Percentiles rank a stretch among this genome's conserved stretches.
phyloP scores from a whole-genome alignment of 2,888 invertebrate genomes.

The Tanytarsus gracilentus region DNA sequence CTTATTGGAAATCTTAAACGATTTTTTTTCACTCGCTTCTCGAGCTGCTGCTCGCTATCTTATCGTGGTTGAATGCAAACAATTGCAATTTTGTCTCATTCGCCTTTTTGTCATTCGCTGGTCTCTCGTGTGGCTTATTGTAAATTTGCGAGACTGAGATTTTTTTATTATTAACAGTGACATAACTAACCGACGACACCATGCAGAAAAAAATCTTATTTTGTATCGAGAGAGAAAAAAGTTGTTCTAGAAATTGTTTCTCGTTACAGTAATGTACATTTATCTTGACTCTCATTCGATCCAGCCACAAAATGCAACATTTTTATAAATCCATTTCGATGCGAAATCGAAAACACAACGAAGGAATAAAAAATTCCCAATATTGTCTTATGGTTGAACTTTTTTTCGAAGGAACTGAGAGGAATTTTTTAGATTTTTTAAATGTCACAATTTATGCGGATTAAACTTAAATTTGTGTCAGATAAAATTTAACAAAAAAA shows the following conservation, averaged over 20 bases:
- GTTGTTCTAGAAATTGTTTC: neutral
- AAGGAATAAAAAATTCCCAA: constrained; percentile 1
- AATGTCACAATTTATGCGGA: no score
- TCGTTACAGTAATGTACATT: no score
- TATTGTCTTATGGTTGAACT: neutral
- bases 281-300: no score
- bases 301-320: constrained; percentile 13
- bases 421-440: no score
- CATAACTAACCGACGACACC: neutral
- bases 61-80: constrained; percentile 3
- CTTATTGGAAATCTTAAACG: constrained; percentile 17
- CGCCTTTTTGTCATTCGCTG: constrained; percentile 2
- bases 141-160: neutral
- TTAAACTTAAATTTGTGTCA: no score
- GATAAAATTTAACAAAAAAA: no score
- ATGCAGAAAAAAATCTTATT: neutral
- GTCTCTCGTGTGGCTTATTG: no score
- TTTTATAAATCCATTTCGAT: constrained; percentile 14
- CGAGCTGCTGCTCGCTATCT: constrained; percentile 13
- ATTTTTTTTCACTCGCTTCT: constrained; percentile 8
- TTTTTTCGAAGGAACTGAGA: no score
- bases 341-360: no score
- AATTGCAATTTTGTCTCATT: constrained; percentile 16
- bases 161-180: constrained; percentile 8
- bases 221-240: constrained; percentile 4